Evolutionary conservation across 2,888 invertebrate genomes (phyloP), one percentile per base, ranked within the genome.

Genomic region (Ochropleura plecta): DNA sequence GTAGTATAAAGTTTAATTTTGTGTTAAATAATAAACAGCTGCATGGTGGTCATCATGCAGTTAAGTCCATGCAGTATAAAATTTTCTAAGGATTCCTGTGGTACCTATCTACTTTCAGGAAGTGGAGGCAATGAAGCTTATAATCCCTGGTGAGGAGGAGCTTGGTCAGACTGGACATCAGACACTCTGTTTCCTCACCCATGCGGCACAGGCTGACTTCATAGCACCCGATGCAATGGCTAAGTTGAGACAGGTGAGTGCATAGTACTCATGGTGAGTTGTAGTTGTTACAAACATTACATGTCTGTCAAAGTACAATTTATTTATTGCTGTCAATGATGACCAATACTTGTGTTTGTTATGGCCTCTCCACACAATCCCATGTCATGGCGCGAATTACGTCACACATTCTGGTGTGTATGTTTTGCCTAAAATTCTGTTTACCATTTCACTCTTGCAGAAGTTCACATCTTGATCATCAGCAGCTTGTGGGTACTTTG

Each of bases 191-290:
- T 99, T 99, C 93, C 97, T 99, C 16, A 98, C 98, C 72, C 98
- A 98, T 91, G 98, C 99, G 88, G 98, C 98, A 72, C 99, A 98
- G 95, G 98, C 98, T 86, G 99, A 99, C 90, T 99, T 99, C 92
- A 99, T 99, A 90, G 98, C 99, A 7, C 98, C 99, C 7, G 99
- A 99, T 95, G 99, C 99, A 40, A 99, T 99, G 99, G 98, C 99
- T 53, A 99, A 99, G 93, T 95, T 99, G 69, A 97, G 99, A 93
- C 99, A 99, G 97, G 98, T 98, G n/a, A n/a, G n/a, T n/a, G n/a
- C n/a, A 91, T 83, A n/a, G 67, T 76, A 67, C 42, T 53, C 18
- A 63, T 10, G 44, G 51, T 63, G 42, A 63, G 55, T 57, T 40
- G 3, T 49, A 7, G 42, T 48, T 69, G 12, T 8, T 65, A 51